Evolutionary conservation across 1,140 invertebrate genomes (phyloP).

Genomic region (Amyelois transitella): DNA sequence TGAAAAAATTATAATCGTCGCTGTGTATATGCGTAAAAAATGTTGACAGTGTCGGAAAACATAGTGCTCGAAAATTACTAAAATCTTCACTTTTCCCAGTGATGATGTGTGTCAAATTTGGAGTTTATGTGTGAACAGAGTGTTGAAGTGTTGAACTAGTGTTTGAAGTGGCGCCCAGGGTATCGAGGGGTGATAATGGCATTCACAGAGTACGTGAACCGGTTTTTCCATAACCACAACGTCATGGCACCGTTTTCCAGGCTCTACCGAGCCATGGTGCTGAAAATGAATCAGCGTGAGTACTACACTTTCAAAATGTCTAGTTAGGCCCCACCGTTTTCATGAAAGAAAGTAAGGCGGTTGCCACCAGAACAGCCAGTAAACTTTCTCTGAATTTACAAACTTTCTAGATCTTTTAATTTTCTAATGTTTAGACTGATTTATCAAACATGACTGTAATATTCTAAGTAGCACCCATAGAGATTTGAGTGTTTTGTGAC

Average conservation of each 20-base stretch:
- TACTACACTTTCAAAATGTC: constrained; percentile 15
- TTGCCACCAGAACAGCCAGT: too few relatives aligned
- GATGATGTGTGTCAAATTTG: constrained; percentile 72
- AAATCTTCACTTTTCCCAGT: constrained; percentile 22
- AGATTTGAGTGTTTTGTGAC: too few relatives aligned
- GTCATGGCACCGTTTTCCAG: constrained; percentile 61
- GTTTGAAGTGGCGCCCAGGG: constrained; percentile 16
- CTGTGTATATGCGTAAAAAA: not conserved
- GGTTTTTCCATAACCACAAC: constrained; percentile 48
- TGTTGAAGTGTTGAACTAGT: constrained; percentile 25
- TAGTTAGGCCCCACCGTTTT: too few relatives aligned
- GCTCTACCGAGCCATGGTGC: constrained; percentile 65
- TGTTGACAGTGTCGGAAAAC: not conserved
- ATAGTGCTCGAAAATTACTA: not conserved
- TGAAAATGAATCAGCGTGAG: constrained; percentile 68
- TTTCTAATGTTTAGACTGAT: too few relatives aligned
- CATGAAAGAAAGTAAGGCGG: too few relatives aligned
- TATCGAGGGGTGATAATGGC: constrained; percentile 32
- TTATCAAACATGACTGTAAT: too few relatives aligned
- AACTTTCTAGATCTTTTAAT: too few relatives aligned
- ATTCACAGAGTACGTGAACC: constrained; percentile 38
- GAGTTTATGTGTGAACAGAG: constrained; percentile 45
- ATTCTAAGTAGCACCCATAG: too few relatives aligned
- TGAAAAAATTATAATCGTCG: not conserved
- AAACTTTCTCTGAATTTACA: too few relatives aligned